These are phyloP conservation scores for Mantis religiosa DNA, from an alignment of 2,888 invertebrate species.

Conservation along the genomic window DNA sequence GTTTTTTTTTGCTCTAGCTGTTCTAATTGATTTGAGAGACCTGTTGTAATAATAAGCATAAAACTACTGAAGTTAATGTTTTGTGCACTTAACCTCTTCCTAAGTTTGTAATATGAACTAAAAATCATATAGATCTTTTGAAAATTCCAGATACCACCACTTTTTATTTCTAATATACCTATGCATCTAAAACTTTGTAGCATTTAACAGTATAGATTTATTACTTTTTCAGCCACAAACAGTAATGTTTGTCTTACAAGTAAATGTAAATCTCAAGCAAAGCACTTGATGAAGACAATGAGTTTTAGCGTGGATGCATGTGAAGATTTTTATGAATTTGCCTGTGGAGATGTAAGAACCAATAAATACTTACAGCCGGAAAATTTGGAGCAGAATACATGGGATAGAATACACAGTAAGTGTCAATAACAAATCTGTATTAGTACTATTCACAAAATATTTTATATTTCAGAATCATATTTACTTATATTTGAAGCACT, in stretches of 20 bases:
- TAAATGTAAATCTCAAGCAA: constrained; percentile 35
- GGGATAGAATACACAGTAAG: constrained; percentile 36
- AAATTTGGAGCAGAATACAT: constrained; percentile 30
- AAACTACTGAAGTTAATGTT: too few relatives aligned
- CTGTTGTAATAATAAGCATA: too few relatives aligned
- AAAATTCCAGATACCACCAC: not conserved
- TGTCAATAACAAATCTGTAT: not conserved
- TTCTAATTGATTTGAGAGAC: too few relatives aligned
- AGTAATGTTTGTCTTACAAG: not conserved
- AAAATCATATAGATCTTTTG: too few relatives aligned
- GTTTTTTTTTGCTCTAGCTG: too few relatives aligned
- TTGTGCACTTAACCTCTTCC: too few relatives aligned
- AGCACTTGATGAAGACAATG: constrained; percentile 38
- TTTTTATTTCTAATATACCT: not conserved
- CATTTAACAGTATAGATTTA: not conserved
- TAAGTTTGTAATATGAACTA: too few relatives aligned
- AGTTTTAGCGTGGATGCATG: constrained; percentile 38
- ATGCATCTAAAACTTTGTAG: not conserved
- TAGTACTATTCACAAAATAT: not conserved
- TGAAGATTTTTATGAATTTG: constrained; percentile 38
- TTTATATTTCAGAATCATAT: too few relatives aligned
- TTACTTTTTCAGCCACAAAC: not conserved
- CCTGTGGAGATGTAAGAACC: constrained; percentile 38
- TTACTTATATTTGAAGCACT: too few relatives aligned
- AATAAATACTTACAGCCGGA: constrained; percentile 34